Evolutionary conservation across 2,113 vertebrate species (phyloP).

Genomic region (Scopus umbretta): DNA sequence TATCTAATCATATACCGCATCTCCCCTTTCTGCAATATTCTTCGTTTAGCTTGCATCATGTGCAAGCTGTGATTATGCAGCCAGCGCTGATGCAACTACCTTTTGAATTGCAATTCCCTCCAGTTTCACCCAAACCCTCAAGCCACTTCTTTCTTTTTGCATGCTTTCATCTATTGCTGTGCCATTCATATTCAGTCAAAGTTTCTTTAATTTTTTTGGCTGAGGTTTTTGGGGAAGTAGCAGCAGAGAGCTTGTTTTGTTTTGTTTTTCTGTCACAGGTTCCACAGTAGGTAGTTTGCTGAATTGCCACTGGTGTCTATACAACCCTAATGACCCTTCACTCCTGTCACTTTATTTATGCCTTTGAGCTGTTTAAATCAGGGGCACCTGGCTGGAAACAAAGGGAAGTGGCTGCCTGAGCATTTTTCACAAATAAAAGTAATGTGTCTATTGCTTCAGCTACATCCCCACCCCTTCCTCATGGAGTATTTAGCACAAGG

Average conservation of each 20-base stretch:
- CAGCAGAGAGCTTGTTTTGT: neutral
- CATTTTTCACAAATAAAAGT: neutral
- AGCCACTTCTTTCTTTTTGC: neutral
- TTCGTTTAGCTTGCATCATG: neutral
- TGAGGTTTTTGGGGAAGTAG: neutral
- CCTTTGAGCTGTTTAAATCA: slow-evolving; percentile 14
- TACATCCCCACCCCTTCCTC: neutral
- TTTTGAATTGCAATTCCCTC: neutral
- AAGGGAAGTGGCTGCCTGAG: neutral
- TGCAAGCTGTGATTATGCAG: neutral
- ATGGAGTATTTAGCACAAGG: neutral
- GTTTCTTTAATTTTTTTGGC: neutral
- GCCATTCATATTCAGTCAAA: neutral
- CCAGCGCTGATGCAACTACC: neutral
- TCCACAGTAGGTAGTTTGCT: neutral
- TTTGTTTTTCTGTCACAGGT: neutral
- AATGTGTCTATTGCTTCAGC: neutral
- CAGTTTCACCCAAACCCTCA: neutral
- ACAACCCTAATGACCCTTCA: neutral
- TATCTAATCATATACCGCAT: neutral
- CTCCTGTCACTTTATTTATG: neutral
- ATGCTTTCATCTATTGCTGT: neutral
- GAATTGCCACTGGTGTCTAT: neutral
- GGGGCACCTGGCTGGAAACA: slow-evolving; percentile 15
- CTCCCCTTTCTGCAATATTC: neutral